Evolutionary conservation across 2,113 vertebrate genomes (phyloP).

Genomic region (Eidolon helvum): DNA sequence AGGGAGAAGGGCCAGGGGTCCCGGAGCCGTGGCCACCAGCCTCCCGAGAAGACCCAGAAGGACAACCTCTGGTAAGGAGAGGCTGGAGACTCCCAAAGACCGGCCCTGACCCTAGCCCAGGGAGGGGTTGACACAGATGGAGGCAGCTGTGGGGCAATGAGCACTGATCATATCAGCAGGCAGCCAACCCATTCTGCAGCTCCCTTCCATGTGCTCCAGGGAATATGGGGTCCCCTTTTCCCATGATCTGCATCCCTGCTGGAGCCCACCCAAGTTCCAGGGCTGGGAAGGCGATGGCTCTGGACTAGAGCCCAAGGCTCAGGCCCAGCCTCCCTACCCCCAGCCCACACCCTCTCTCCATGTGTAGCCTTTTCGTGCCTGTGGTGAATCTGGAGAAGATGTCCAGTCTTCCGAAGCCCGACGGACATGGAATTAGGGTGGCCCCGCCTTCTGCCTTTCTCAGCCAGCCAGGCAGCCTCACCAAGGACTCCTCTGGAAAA

Average conservation of each 20-base stretch:
- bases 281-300: constrained; percentile 51
- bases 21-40: constrained; percentile 81
- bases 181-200: not conserved
- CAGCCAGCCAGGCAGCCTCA: constrained; percentile 81
- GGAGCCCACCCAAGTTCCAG: not conserved
- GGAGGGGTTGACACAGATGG: not conserved
- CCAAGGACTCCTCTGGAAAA: constrained; percentile 83
- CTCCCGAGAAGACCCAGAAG: constrained; percentile 89
- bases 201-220: not conserved
- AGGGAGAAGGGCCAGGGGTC: constrained; percentile 83
- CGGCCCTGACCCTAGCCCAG: not conserved
- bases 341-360: constrained; percentile 54
- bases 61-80: constrained; percentile 89
- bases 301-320: constrained; percentile 34
- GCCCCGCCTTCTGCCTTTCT: constrained; percentile 79
- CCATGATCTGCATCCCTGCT: not conserved
- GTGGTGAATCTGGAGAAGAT: constrained; percentile 90
- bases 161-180: not conserved
- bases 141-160: not conserved
- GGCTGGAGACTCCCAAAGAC: not conserved
- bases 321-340: not conserved
- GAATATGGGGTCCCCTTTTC: constrained; percentile 13
- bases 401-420: constrained; percentile 85
- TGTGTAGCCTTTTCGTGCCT: constrained; percentile 88
- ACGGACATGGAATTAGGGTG: constrained; percentile 89